Evolutionary conservation across 2,113 vertebrate species (phyloP).

Genomic region (Numida meleagris): DNA sequence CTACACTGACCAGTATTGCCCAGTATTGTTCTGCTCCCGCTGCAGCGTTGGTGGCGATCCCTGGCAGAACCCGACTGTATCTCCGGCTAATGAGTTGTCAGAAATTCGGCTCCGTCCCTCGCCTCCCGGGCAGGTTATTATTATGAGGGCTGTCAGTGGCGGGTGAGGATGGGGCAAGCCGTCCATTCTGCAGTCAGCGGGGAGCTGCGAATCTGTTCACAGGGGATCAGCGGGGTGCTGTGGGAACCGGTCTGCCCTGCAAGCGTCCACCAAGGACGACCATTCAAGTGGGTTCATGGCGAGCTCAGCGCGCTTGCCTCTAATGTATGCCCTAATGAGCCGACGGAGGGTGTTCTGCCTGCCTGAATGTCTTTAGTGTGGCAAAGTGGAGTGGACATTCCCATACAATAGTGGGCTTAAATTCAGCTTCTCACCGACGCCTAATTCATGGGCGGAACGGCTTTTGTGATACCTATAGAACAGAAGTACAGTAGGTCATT

Average conservation of each 20-base stretch:
- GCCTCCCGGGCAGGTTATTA: constrained; percentile 72
- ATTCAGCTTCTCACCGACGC: constrained; percentile 58
- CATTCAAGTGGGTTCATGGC: constrained; percentile 68
- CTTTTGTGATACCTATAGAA: constrained; percentile 61
- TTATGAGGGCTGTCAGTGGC: constrained; percentile 77
- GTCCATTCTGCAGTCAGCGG: constrained; percentile 64
- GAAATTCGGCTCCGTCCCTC: constrained; percentile 41
- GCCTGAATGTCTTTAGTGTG: constrained; percentile 57
- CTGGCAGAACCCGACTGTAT: constrained; percentile 23
- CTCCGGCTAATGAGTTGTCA: constrained; percentile 71
- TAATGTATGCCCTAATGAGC: constrained; percentile 66
- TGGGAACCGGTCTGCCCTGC: constrained; percentile 74
- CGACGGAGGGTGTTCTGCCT: constrained; percentile 55
- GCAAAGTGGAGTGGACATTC: constrained; percentile 66
- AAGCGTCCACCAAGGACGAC: constrained; percentile 56
- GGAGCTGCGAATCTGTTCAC: constrained; percentile 70
- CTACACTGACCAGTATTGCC: background rate
- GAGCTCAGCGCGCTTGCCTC: constrained; percentile 52
- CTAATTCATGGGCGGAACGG: constrained; percentile 54
- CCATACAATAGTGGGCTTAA: constrained; percentile 66
- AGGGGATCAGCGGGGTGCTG: constrained; percentile 73
- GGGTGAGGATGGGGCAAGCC: constrained; percentile 70
- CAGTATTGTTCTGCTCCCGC: background rate
- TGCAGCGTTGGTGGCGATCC: background rate
- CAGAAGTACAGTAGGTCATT: constrained; percentile 48